These are phyloP conservation scores for Polymixis lichenea DNA, from an alignment of 2,888 invertebrate genomes.

Conservation along the genomic window DNA sequence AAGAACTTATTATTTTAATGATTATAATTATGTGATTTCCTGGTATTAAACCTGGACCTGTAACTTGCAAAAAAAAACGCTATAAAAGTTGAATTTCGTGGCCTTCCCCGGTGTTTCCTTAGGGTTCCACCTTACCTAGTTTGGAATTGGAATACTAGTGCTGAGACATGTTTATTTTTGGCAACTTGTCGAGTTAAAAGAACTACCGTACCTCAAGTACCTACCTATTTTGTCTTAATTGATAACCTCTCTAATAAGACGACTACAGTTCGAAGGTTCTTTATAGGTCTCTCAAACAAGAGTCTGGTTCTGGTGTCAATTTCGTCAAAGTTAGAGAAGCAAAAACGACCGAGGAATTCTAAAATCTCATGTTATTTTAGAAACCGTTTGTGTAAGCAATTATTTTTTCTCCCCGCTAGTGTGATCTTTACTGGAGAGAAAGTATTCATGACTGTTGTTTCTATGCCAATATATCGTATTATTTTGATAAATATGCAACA, in stretches of 20 bases:
- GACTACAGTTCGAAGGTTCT: neutral
- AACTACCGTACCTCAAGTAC: too few species aligned
- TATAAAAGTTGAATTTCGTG: too few species aligned
- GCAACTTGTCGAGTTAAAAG: neutral
- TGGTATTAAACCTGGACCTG: too few species aligned
- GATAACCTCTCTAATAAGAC: neutral
- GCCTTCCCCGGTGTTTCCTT: too few species aligned
- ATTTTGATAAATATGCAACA: constrained; percentile 12
- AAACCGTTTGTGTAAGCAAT: constrained; percentile 37
- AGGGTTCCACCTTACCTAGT: too few species aligned
- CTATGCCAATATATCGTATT: constrained; percentile 14
- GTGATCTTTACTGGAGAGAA: constrained; percentile 53
- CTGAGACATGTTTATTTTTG: neutral
- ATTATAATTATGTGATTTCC: too few species aligned
- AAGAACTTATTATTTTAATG: too few species aligned
- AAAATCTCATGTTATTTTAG: constrained; percentile 42
- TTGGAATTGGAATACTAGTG: neutral
- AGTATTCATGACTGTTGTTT: constrained; percentile 22
- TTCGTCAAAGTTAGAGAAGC: neutral
- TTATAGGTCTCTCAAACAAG: neutral
- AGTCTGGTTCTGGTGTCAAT: too few species aligned
- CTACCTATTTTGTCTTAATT: neutral
- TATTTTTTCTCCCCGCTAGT: constrained; percentile 33
- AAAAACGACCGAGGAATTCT: neutral
- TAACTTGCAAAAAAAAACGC: too few species aligned